A percentile compares a stretch with the other conserved stretches of the same genome.
phyloP scores from a whole-genome alignment of 2,113 vertebrate species.

The Cariama cristata region DNA sequence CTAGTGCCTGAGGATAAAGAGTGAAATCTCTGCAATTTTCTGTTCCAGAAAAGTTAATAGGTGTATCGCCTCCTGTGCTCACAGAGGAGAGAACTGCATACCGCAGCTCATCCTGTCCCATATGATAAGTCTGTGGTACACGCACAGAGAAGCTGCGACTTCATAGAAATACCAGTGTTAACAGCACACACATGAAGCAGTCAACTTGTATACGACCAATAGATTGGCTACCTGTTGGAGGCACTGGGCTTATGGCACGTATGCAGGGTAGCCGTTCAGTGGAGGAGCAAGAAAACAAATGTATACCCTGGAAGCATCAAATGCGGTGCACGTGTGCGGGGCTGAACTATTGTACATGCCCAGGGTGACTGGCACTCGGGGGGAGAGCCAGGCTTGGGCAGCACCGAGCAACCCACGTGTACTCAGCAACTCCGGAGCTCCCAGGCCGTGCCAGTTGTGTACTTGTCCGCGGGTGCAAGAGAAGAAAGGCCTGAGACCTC shows the following conservation, averaged over 20 bases:
- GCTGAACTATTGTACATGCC: fast-evolving
- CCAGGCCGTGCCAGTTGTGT: neutral
- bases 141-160: neutral
- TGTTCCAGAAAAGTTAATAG: neutral
- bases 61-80: neutral
- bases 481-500: neutral
- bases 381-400: neutral
- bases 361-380: too few species aligned
- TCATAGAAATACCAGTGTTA: neutral
- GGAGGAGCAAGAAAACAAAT: neutral
- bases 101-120: neutral
- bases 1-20: neutral
- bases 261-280: neutral
- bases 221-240: neutral
- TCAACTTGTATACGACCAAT: neutral
- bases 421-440: neutral
- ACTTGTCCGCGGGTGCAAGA: neutral
- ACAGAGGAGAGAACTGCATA: neutral
- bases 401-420: neutral
- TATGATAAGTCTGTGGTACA: neutral
- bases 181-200: neutral
- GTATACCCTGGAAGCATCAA: neutral
- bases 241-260: neutral
- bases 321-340: fast-evolving
- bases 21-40: neutral